phyloP scores from a whole-genome alignment of 30 jellyfish, hydroid and myxozoan genomes.

The Hydra vulgaris region DNA sequence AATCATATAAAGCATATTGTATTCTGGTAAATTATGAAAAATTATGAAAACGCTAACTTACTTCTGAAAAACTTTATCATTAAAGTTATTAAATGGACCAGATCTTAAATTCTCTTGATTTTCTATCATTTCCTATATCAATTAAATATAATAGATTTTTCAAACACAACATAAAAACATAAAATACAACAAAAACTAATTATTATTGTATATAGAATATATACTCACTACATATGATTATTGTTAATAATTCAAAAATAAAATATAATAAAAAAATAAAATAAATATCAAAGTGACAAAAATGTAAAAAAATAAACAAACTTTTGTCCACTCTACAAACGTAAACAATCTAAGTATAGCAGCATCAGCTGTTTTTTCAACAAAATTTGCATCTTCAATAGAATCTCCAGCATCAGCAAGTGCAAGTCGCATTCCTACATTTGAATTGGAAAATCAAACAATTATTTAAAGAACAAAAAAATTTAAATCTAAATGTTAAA shows the following conservation, averaged over 20 bases:
- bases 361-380: constrained; percentile 95
- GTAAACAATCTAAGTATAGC: constrained; percentile 75
- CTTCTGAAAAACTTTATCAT: constrained; percentile 78
- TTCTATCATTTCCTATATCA: constrained; percentile 59
- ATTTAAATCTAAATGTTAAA: neutral
- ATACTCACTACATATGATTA: too few species aligned
- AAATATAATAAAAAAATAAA: neutral
- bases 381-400: constrained; percentile 98
- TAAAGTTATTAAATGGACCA: constrained; percentile 56
- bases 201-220: too few species aligned
- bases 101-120: constrained; percentile 50
- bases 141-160: neutral
- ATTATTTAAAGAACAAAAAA: neutral
- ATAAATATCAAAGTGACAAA: neutral
- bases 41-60: constrained; percentile 13
- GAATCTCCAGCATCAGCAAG: constrained; percentile 99
- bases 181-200: too few species aligned
- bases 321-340: constrained; percentile 92
- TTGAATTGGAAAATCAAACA: too few species aligned
- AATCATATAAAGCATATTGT: too few species aligned
- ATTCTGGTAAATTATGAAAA: too few species aligned
- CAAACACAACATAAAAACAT: too few species aligned
- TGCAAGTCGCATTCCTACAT: constrained; percentile 91
- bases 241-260: too few species aligned
- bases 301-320: neutral